These are phyloP conservation scores for Gryllus bimaculatus DNA, from an alignment of 1,140 invertebrate genomes.

Conservation along the genomic window DNA sequence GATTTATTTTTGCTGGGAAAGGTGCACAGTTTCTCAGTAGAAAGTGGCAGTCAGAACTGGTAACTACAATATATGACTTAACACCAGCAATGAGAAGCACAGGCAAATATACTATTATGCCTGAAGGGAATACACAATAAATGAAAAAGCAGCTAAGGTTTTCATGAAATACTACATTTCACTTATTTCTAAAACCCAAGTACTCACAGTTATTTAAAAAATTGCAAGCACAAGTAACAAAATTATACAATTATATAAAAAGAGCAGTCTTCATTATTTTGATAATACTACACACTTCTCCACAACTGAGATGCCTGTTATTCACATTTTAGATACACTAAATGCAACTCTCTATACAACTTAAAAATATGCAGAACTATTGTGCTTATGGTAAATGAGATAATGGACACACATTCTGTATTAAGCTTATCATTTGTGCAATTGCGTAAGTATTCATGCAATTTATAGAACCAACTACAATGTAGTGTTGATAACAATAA, in stretches of 20 bases:
- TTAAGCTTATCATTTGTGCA: background rate
- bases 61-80: background rate
- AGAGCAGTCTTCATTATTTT: background rate
- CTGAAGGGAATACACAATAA: background rate
- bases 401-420: background rate
- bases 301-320: background rate
- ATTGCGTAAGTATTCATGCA: background rate
- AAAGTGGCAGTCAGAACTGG: background rate
- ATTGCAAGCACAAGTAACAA: background rate
- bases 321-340: background rate
- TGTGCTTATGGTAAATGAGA: background rate
- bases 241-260: background rate
- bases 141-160: background rate
- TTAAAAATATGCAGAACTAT: background rate
- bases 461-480: background rate
- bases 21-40: too few relatives aligned
- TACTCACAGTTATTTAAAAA: background rate
- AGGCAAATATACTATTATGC: background rate
- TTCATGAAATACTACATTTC: background rate
- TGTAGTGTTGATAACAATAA: background rate
- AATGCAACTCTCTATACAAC: background rate
- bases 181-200: background rate
- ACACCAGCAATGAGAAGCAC: background rate
- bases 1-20: too few relatives aligned
- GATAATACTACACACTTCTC: background rate